phyloP scores from a whole-genome alignment of 2,113 vertebrate species.

The Typhlomys cinereus region DNA sequence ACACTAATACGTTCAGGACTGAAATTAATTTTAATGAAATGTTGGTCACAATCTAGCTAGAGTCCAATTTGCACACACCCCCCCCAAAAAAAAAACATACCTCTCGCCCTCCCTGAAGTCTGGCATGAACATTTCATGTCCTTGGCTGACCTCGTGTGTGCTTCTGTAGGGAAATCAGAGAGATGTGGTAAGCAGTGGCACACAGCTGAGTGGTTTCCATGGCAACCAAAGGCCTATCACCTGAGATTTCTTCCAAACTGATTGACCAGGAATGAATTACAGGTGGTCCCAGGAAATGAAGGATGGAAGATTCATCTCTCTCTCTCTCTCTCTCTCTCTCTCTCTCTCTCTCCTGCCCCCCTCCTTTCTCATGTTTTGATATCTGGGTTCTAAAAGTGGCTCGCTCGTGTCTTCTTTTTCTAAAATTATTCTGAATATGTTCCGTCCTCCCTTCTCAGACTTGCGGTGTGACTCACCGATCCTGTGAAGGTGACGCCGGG shows the following conservation, averaged over 20 bases:
- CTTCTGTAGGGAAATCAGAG: conserved; percentile 42
- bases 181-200: background rate
- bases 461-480: conserved; percentile 12
- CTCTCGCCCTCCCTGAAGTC: background rate
- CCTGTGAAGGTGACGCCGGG: conserved; percentile 21
- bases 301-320: conserved; percentile 36
- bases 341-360: background rate
- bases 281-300: conserved; percentile 21
- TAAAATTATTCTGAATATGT: conserved; percentile 50
- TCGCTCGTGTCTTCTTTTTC: conserved; percentile 13
- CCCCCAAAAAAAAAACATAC: too few relatives aligned
- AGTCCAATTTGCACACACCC: background rate
- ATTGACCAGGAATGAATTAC: conserved; percentile 32
- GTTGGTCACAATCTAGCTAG: background rate
- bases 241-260: conserved; percentile 48
- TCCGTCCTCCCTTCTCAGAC: background rate
- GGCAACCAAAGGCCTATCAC: conserved; percentile 68
- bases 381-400: conserved; percentile 30
- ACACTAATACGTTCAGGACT: conserved; percentile 13
- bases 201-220: conserved; percentile 64
- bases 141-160: conserved; percentile 54
- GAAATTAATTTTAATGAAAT: conserved; percentile 39
- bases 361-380: background rate
- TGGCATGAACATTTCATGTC: background rate
- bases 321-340: too few relatives aligned